phyloP scores from a whole-genome alignment of 2,113 vertebrate species.

The Lepisosteus oculatus region DNA sequence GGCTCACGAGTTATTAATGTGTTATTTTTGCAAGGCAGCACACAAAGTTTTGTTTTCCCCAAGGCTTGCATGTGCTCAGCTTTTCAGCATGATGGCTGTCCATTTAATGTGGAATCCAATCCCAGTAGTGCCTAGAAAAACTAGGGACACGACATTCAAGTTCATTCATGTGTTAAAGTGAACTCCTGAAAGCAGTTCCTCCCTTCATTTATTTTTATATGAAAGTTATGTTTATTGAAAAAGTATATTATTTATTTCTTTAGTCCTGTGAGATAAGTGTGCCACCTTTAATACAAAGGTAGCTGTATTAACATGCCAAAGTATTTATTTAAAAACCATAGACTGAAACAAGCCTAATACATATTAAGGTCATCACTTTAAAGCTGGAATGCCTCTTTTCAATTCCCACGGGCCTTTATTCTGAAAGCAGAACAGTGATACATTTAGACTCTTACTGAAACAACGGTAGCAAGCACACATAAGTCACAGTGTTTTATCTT shows the following conservation, averaged over 20 bases:
- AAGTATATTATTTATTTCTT: neutral
- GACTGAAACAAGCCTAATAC: conserved; percentile 28
- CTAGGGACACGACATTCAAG: neutral
- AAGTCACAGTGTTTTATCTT: conserved; percentile 2
- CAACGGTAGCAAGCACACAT: conserved; percentile 29
- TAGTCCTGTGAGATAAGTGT: no score
- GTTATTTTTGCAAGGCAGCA: conserved; percentile 51
- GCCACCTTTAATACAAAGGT: no score
- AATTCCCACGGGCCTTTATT: conserved; percentile 59
- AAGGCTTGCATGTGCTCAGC: conserved; percentile 38
- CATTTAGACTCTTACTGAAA: conserved; percentile 31
- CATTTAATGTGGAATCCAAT: conserved; percentile 27
- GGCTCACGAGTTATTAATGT: conserved; percentile 57
- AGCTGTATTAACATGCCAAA: no score
- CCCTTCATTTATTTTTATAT: no score
- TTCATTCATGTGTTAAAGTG: conserved; percentile 1
- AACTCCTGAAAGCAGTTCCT: neutral
- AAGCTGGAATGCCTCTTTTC: conserved; percentile 56
- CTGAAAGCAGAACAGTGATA: conserved; percentile 55
- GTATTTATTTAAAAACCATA: no score
- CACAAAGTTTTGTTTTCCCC: conserved; percentile 33
- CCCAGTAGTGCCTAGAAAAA: neutral
- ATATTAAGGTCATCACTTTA: conserved; percentile 59
- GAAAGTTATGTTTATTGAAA: no score
- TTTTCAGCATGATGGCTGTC: conserved; percentile 38